Percentiles rank a stretch among this genome's conserved stretches.
Conservation (phyloP, 2,888 invertebrate species). For the Embidobia sp. region DNA sequence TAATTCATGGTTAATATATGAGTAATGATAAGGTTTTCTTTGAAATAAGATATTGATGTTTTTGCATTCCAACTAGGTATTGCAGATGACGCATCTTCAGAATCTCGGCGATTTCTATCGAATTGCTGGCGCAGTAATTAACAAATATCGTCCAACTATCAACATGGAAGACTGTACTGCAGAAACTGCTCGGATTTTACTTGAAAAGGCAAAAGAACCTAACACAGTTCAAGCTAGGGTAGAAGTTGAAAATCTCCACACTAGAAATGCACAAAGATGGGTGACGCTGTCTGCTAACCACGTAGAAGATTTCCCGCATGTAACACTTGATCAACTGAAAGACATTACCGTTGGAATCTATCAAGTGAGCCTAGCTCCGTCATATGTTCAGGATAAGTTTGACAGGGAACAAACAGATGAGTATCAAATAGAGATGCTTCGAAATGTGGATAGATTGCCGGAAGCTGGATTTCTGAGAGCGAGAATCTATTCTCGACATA, state of each 20-base stretch:
- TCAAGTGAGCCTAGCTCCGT: conserved; percentile 42
- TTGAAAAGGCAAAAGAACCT: conserved; percentile 21
- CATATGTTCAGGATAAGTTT: conserved; percentile 28
- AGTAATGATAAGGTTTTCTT: too few species aligned
- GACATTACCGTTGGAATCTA: conserved; percentile 40
- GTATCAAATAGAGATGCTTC: conserved; percentile 24
- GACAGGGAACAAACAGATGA: conserved; percentile 9
- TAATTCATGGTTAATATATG: too few species aligned
- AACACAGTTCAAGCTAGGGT: conserved; percentile 52
- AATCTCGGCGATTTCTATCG: conserved; percentile 51
- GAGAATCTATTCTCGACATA: conserved; percentile 32
- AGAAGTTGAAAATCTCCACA: conserved; percentile 46
- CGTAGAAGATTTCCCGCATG: conserved; percentile 37
- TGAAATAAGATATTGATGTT: too few species aligned
- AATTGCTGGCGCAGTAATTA: conserved; percentile 49
- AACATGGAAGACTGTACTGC: conserved; percentile 26
- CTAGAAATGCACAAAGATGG: conserved; percentile 50
- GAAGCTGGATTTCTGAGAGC: conserved; percentile 38
- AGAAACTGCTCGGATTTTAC: conserved; percentile 29
- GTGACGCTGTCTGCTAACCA: conserved; percentile 21
- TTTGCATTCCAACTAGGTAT: too few species aligned
- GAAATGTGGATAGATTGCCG: conserved; percentile 29
- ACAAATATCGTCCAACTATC: conserved; percentile 32
- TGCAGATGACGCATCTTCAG: conserved; percentile 29
- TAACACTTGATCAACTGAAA: conserved; percentile 38